Percentiles rank a stretch among this genome's conserved stretches.
Evolutionary conservation across 2,888 invertebrate genomes (phyloP).

Genomic region (Drosophila borealis): DNA sequence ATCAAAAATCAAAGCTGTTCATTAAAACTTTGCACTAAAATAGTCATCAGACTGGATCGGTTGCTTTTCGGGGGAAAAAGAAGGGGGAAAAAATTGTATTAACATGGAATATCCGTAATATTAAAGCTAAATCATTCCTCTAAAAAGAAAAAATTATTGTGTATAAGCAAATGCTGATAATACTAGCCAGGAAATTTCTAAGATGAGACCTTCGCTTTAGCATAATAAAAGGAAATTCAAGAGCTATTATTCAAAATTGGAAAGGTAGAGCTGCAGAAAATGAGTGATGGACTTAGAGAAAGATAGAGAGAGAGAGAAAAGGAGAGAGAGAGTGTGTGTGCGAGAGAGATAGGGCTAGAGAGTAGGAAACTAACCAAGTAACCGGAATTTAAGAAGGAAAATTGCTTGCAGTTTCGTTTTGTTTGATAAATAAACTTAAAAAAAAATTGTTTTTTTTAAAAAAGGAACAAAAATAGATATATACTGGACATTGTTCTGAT

Average conservation of each 20-base stretch:
- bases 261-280: constrained; percentile 11
- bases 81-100: not conserved
- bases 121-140: constrained; percentile 14
- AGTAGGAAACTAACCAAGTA: constrained; percentile 51
- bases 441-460: constrained; percentile 10
- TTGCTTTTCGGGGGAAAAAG: not conserved
- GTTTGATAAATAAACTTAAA: constrained; percentile 32
- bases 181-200: constrained; percentile 33
- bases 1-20: not conserved
- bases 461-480: constrained; percentile 43
- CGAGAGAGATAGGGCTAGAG: constrained; percentile 25
- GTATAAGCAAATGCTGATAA: constrained; percentile 36
- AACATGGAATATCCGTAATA: constrained; percentile 10
- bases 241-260: constrained; percentile 2
- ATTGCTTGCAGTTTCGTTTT: constrained; percentile 56
- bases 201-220: constrained; percentile 15
- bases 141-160: constrained; percentile 5
- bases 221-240: constrained; percentile 3
- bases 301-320: constrained; percentile 25
- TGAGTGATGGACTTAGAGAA: constrained; percentile 26
- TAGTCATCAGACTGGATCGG: not conserved
- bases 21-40: constrained; percentile 1
- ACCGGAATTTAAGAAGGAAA: constrained; percentile 46
- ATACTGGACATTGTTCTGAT: constrained; percentile 45
- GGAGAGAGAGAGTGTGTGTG: constrained; percentile 25